Evolutionary conservation across 2,113 vertebrate species (phyloP).

Genomic region (Gracilinanus agilis): DNA sequence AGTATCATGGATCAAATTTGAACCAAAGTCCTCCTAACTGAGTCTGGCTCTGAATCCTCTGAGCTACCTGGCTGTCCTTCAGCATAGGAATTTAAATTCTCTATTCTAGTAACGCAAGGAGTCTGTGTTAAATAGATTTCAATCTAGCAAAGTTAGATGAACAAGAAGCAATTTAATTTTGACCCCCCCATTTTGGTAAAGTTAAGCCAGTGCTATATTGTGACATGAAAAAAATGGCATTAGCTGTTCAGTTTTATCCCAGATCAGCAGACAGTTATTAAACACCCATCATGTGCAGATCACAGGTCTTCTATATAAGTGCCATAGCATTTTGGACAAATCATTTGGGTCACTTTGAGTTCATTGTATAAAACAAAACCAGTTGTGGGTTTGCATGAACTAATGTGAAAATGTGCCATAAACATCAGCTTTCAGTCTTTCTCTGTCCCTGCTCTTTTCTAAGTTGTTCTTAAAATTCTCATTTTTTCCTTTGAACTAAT

Average conservation of each 20-base stretch:
- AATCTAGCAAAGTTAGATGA: background rate
- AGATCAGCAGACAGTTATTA: background rate
- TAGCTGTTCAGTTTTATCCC: background rate
- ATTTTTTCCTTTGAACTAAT: slow-evolving; percentile 56
- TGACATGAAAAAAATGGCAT: slow-evolving; percentile 32
- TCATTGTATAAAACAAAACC: background rate
- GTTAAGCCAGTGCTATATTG: slow-evolving; percentile 4
- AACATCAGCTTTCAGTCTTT: slow-evolving; percentile 50
- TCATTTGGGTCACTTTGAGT: slow-evolving; percentile 50
- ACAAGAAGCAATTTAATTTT: slow-evolving; percentile 10
- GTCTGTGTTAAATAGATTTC: background rate
- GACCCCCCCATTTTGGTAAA: background rate
- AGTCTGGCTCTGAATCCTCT: too few relatives aligned
- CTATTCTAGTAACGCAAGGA: background rate
- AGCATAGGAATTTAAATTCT: background rate
- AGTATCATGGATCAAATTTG: too few relatives aligned
- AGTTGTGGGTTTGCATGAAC: background rate
- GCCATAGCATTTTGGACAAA: slow-evolving; percentile 45
- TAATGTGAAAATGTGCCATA: slow-evolving; percentile 50
- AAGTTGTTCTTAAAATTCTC: slow-evolving; percentile 43
- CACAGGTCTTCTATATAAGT: slow-evolving; percentile 48
- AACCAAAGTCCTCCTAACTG: too few relatives aligned
- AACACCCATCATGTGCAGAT: background rate
- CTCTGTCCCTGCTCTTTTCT: slow-evolving; percentile 52
- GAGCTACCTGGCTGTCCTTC: too few relatives aligned